Conservation (phyloP, 2,113 vertebrate genomes). For the Laticauda colubrina region DNA sequence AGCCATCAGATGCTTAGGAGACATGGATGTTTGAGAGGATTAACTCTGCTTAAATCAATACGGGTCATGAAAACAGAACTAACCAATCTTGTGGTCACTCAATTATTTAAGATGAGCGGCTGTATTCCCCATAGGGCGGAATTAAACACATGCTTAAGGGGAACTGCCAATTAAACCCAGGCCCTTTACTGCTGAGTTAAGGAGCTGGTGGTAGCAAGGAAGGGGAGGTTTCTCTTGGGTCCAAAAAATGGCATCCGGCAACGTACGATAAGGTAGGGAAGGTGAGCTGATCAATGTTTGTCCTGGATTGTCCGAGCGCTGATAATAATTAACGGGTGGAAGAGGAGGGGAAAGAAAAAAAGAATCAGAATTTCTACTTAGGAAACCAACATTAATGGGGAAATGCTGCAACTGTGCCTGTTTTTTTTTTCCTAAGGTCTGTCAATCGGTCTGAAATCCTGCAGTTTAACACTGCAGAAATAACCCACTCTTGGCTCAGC, state of each 20-base stretch:
- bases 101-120: conserved; percentile 32
- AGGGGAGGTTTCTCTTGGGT: accelerated
- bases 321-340: neutral
- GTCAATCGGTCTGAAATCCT: too few species aligned
- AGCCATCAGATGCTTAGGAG: conserved; percentile 14
- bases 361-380: neutral
- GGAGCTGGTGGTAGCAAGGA: neutral
- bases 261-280: neutral
- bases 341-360: neutral
- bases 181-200: conserved; percentile 7
- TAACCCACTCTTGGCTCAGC: too few species aligned
- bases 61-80: conserved; percentile 35
- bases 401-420: neutral
- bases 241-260: neutral
- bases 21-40: conserved; percentile 23
- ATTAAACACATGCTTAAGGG: conserved; percentile 33
- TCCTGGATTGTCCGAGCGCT: neutral
- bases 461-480: too few species aligned
- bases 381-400: neutral
- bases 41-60: conserved; percentile 38
- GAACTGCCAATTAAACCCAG: conserved; percentile 15
- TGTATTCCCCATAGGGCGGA: conserved; percentile 8
- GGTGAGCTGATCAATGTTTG: too few species aligned
- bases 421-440: neutral
- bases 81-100: conserved; percentile 36